These are phyloP conservation scores for Cryptophagus acutangulus DNA, from an alignment of 2,888 invertebrate genomes.

Conservation along the genomic window DNA sequence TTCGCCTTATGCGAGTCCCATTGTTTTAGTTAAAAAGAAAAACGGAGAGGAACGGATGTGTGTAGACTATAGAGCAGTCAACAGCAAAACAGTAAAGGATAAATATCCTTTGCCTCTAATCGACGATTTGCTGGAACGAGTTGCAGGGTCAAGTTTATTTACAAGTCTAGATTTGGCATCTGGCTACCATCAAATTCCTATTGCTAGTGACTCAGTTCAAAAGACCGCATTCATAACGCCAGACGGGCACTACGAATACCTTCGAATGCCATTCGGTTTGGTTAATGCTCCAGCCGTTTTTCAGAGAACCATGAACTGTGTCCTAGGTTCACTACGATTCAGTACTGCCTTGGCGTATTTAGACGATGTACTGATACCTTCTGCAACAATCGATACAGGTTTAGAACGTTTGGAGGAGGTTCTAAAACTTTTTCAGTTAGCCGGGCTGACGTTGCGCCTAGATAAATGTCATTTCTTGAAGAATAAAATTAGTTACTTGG, in stretches of 20 bases:
- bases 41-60: slow-evolving; percentile 28
- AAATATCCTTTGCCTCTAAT: slow-evolving; percentile 36
- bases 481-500: slow-evolving; percentile 20
- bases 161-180: slow-evolving; percentile 31
- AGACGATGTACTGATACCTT: slow-evolving; percentile 28
- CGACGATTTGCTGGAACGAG: slow-evolving; percentile 32
- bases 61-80: slow-evolving; percentile 35
- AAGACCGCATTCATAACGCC: slow-evolving; percentile 37
- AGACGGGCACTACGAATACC: slow-evolving; percentile 38
- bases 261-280: slow-evolving; percentile 37
- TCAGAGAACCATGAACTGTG: slow-evolving; percentile 16
- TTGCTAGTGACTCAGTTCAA: slow-evolving; percentile 26
- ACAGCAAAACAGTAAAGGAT: slow-evolving; percentile 35
- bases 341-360: slow-evolving; percentile 18
- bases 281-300: slow-evolving; percentile 32
- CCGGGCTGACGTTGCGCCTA: slow-evolving; percentile 20
- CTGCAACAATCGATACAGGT: slow-evolving; percentile 16
- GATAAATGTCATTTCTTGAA: slow-evolving; percentile 22
- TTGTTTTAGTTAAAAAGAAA: slow-evolving; percentile 21
- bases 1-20: slow-evolving; percentile 20
- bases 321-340: slow-evolving; percentile 20
- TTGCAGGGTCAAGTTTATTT: slow-evolving; percentile 30
- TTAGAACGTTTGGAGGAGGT: slow-evolving; percentile 18
- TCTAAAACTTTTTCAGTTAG: slow-evolving; percentile 9
- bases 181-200: slow-evolving; percentile 34